Conservation (phyloP, 2,888 invertebrate species). For the Allygus modestus region DNA sequence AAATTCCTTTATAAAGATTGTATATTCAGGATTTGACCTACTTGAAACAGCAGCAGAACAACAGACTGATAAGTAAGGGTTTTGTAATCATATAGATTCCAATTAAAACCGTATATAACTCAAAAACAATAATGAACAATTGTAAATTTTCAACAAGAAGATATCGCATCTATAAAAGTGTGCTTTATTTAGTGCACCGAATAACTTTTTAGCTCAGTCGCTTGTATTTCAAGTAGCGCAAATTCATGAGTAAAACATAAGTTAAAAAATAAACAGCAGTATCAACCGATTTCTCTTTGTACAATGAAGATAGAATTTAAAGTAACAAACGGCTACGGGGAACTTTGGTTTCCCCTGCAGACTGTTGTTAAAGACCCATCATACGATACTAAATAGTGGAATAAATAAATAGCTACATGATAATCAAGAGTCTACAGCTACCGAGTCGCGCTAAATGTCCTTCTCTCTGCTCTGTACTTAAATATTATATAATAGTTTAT, state of each 20-base stretch:
- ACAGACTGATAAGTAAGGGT: constrained; percentile 21
- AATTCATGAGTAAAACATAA: constrained; percentile 60
- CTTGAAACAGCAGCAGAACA: constrained; percentile 61
- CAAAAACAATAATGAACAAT: constrained; percentile 36
- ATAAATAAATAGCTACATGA: constrained; percentile 54
- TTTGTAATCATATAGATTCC: constrained; percentile 26
- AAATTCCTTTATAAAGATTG: constrained; percentile 66
- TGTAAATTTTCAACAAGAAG: constrained; percentile 23
- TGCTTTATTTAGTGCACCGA: constrained; percentile 16
- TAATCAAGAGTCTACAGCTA: constrained; percentile 52
- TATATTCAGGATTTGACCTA: constrained; percentile 64
- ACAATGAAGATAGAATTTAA: constrained; percentile 63
- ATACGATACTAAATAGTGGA: constrained; percentile 48
- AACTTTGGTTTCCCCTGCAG: constrained; percentile 40
- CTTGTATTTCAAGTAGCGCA: constrained; percentile 61
- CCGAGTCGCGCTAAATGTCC: constrained; percentile 42
- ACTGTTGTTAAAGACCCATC: constrained; percentile 36
- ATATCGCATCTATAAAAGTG: constrained; percentile 12
- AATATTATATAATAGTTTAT: constrained; percentile 60
- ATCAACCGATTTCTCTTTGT: constrained; percentile 59
- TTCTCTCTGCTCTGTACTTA: constrained; percentile 50
- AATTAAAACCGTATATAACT: constrained; percentile 22
- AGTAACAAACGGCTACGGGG: constrained; percentile 58
- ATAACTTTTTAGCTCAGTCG: constrained; percentile 22
- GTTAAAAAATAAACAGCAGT: constrained; percentile 59